A percentile compares a stretch with the other conserved stretches of the same genome.
phyloP scores from a whole-genome alignment of 2,888 invertebrate species.

The Heliconius charithonia region DNA sequence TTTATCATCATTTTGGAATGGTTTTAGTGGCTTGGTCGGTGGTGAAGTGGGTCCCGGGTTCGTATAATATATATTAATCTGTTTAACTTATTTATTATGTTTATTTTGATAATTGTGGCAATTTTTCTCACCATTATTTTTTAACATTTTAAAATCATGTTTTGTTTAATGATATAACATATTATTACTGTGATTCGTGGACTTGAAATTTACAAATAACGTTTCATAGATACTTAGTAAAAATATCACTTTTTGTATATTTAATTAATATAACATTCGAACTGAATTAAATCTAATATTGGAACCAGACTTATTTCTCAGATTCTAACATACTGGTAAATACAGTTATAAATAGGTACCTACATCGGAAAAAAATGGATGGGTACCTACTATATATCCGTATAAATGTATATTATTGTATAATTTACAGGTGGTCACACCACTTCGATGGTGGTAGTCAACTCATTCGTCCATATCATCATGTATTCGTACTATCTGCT shows the following conservation, averaged over 20 bases:
- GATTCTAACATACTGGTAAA: too few relatives aligned
- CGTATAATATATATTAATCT: not conserved
- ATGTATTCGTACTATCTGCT: conserved; percentile 92
- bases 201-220: too few relatives aligned
- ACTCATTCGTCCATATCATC: conserved; percentile 89
- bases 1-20: conserved; percentile 92
- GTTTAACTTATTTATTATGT: not conserved
- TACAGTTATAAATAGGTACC: not conserved
- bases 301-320: not conserved
- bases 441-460: conserved; percentile 85
- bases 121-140: too few relatives aligned
- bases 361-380: not conserved
- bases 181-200: too few relatives aligned
- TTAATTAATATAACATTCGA: too few relatives aligned
- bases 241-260: too few relatives aligned
- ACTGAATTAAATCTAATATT: not conserved
- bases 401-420: conserved; percentile 12
- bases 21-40: conserved; percentile 86
- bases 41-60: conserved; percentile 87
- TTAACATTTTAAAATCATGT: not conserved
- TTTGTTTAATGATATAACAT: not conserved
- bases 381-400: not conserved
- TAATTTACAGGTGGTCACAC: conserved; percentile 84
- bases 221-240: too few relatives aligned
- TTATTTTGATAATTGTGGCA: not conserved